Evolutionary conservation across 2,113 vertebrate species (phyloP).

Genomic region (Paralichthys olivaceus): DNA sequence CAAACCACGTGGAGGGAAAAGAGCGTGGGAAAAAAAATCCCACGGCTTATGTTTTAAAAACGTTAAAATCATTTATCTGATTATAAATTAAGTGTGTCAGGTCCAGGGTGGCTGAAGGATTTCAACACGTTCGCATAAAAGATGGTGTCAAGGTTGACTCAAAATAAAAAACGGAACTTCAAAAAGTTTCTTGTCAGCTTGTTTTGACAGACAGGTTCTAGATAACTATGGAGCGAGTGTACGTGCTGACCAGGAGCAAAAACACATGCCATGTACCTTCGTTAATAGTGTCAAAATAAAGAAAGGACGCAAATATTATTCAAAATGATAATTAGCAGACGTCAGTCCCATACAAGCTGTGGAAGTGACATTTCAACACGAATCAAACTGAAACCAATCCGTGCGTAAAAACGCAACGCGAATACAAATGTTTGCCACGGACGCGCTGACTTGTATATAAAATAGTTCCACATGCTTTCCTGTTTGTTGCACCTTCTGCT

Average conservation of each 20-base stretch:
- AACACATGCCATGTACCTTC: too few species aligned
- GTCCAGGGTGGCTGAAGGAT: neutral
- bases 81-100: neutral
- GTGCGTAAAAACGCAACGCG: neutral
- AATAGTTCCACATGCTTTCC: conserved; percentile 20
- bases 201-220: too few species aligned
- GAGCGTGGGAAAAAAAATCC: neutral
- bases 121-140: conserved; percentile 3
- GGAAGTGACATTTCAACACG: too few species aligned
- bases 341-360: too few species aligned
- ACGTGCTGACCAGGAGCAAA: too few species aligned
- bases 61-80: neutral
- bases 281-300: too few species aligned
- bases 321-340: too few species aligned
- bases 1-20: conserved; percentile 44
- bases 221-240: too few species aligned
- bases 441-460: neutral
- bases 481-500: neutral
- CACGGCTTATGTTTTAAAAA: neutral
- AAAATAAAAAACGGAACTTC: too few species aligned
- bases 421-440: neutral
- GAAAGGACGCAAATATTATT: too few species aligned
- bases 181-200: neutral
- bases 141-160: neutral
- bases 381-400: too few species aligned